Conservation (phyloP, 2,888 invertebrate genomes). For the Caenorhabditis sp. region DNA sequence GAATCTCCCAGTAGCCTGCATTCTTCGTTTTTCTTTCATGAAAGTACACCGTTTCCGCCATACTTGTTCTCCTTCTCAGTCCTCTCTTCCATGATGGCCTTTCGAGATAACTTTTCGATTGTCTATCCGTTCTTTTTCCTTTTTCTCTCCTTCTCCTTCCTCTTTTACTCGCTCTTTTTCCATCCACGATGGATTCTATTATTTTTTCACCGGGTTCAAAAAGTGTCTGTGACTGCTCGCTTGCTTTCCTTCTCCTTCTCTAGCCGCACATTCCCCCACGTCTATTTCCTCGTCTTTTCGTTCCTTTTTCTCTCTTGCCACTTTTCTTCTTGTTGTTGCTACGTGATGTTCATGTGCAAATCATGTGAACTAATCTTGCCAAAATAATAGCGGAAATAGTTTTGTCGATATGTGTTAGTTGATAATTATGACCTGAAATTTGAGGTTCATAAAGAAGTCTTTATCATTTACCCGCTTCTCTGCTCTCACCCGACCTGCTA, state of each 20-base stretch:
- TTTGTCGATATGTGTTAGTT: too few species aligned
- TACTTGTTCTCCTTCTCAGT: too few species aligned
- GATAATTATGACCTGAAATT: too few species aligned
- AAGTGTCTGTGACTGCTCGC: conserved; percentile 24
- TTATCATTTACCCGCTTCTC: background rate
- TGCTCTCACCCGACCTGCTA: too few species aligned
- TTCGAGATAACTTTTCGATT: conserved; percentile 11
- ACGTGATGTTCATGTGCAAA: too few species aligned
- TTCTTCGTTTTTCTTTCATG: background rate
- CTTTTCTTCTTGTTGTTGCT: background rate
- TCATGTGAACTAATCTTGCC: too few species aligned
- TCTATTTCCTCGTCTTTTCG: background rate
- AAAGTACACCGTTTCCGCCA: background rate
- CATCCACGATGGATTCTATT: background rate
- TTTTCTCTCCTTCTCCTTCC: background rate
- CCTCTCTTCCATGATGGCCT: conserved; percentile 23
- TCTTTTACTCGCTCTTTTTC: background rate
- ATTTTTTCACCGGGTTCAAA: conserved; percentile 47
- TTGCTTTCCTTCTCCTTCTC: background rate
- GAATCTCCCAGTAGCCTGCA: background rate
- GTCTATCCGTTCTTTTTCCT: too few species aligned
- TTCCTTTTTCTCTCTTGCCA: background rate
- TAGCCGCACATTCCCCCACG: background rate
- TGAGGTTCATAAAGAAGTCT: background rate
- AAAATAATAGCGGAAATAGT: too few species aligned